Conservation (phyloP, 2,888 invertebrate genomes). For the Trissoscelio sp. region DNA sequence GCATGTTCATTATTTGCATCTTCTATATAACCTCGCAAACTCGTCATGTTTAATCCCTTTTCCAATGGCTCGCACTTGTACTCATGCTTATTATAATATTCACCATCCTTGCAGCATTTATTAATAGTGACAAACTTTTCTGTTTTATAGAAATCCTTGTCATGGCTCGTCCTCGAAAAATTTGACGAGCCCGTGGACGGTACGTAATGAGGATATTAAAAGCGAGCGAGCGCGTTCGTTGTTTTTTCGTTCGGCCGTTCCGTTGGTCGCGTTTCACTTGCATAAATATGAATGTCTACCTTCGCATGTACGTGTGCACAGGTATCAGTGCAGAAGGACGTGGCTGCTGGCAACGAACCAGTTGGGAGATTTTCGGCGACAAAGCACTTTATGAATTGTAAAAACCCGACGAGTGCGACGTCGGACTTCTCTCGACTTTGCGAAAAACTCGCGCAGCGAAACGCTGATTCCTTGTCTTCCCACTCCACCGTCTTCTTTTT, state of each 20-base stretch:
- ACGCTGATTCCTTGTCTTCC: slow-evolving; percentile 69
- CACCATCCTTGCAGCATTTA: too few species aligned
- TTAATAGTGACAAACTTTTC: too few species aligned
- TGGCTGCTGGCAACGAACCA: slow-evolving; percentile 72
- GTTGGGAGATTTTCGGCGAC: slow-evolving; percentile 74
- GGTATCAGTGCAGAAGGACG: slow-evolving; percentile 31
- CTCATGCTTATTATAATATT: too few species aligned
- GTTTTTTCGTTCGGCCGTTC: slow-evolving; percentile 22
- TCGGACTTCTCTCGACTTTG: slow-evolving; percentile 66
- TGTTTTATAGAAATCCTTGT: too few species aligned
- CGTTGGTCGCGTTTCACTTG: slow-evolving; percentile 53
- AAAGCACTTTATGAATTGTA: slow-evolving; percentile 78
- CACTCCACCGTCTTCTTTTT: slow-evolving; percentile 30
- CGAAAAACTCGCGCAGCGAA: slow-evolving; percentile 69
- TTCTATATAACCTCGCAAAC: too few species aligned
- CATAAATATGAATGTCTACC: slow-evolving; percentile 37
- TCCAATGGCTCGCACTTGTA: too few species aligned
- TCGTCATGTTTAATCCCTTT: too few species aligned
- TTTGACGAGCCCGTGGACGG: slow-evolving; percentile 21
- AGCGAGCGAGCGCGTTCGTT: slow-evolving; percentile 50
- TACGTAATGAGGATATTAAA: slow-evolving; percentile 72
- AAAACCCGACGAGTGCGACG: slow-evolving; percentile 72
- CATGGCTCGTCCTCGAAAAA: too few species aligned
- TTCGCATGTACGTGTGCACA: slow-evolving; percentile 21
- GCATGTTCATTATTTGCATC: too few species aligned